These are phyloP conservation scores for Nematopogon swammerdamellus DNA, from an alignment of 2,888 invertebrate genomes.

Conservation along the genomic window DNA sequence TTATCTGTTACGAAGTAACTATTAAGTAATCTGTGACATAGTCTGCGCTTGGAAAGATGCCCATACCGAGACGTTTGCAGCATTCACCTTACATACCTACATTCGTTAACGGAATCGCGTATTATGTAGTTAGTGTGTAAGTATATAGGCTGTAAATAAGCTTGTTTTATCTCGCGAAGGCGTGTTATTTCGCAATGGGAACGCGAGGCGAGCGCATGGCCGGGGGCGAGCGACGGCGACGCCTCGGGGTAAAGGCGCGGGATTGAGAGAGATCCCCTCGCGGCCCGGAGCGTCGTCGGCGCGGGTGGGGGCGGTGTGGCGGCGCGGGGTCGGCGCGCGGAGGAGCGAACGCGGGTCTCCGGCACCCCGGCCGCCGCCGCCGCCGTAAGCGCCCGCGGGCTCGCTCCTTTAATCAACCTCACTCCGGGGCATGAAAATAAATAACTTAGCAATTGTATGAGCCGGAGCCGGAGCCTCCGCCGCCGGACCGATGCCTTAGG, in stretches of 20 bases:
- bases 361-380: conserved; percentile 11
- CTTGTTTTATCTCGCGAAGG: conserved; percentile 24
- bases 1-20: no score
- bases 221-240: conserved; percentile 16
- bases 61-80: no score
- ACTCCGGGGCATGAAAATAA: conserved; percentile 23
- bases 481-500: no score
- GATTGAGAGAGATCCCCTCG: no score
- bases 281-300: no score
- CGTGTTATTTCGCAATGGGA: conserved; percentile 21
- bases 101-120: no score
- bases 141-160: conserved; percentile 18
- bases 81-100: no score
- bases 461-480: no score
- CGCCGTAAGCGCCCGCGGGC: conserved; percentile 8
- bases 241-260: conserved; percentile 16
- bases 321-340: conserved; percentile 16
- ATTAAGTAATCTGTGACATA: no score
- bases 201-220: conserved; percentile 8
- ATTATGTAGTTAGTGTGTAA: no score
- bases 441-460: conserved; percentile 16
- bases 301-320: conserved; percentile 7
- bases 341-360: conserved; percentile 16
- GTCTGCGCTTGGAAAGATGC: no score
- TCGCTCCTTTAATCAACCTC: conserved; percentile 28